Evolutionary conservation across 2,113 vertebrate species (phyloP), one percentile per base, ranked within the genome.

Genomic region (Dromaius novaehollandiae): DNA sequence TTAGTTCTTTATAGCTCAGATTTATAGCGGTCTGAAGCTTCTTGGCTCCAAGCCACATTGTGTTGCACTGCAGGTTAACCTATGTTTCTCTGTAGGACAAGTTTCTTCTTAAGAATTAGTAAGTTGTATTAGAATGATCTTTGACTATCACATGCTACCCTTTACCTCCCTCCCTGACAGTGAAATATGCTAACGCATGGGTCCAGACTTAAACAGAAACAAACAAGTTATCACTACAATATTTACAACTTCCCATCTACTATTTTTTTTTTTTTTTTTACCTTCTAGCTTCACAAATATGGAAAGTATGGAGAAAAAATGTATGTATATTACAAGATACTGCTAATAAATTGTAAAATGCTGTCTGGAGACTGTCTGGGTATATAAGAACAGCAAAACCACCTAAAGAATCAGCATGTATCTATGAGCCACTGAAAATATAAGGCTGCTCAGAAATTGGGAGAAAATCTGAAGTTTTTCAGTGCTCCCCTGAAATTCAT

Each of bases 291-390:
- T 75, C 34, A 63, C 82, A 82, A 21, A 1, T 64, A 66, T 21
- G 22, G 26, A 50, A 17, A 82, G 7, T 20, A 63, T 3, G 65
- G 11, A 64, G 11, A 64, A 64, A 93, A 53, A n/a, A 60, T 55
- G 25, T 8, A 24, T 8, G 2, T 58, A 2, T n/a, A 85, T 18
- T 61, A 88, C 17, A 60, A 78, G n/a, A 4, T 22, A 42, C 5
- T 65, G 16, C 1, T 36, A 90, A 24, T 44, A 48, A 32, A 44
- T 58, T 40, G 1, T 24, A 55, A 86, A 92, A 76, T 79, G 7
- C 1, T 76, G 2, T 56, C 42, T 60, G 28, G 2, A 46, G 2
- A 56, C 1, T 75, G 2, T 56, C 42, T 60, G 32, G 1, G 40
- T 2, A 63, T 42, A 14, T 7, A 94, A 85, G 66, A 76, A 64